Percentiles rank a stretch among this genome's conserved stretches.
Evolutionary conservation across 23 tunicate genomes (phyloP).

Genomic region (Halocynthia roretzi): DNA sequence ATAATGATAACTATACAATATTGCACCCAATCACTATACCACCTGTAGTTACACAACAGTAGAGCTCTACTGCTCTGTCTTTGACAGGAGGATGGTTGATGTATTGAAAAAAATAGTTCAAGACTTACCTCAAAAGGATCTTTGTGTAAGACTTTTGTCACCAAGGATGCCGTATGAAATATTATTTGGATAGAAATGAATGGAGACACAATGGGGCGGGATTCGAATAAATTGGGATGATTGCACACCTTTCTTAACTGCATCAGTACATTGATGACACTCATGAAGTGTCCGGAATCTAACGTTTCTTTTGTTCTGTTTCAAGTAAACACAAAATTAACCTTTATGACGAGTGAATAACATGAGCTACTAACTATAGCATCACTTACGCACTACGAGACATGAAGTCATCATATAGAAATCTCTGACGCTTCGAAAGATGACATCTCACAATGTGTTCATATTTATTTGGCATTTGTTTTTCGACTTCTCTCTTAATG

Average conservation of each 20-base stretch:
- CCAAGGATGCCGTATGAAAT: conserved; percentile 34
- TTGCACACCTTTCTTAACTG: conserved; percentile 97
- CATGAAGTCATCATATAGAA: conserved; percentile 90
- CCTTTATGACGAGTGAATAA: neutral
- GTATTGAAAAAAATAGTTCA: neutral
- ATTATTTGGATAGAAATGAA: conserved; percentile 35
- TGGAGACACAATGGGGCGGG: conserved; percentile 84
- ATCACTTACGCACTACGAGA: conserved; percentile 19
- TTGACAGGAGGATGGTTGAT: conserved; percentile 25
- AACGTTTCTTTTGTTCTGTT: conserved; percentile 79
- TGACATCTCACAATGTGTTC: conserved; percentile 94
- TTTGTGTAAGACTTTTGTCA: conserved; percentile 42
- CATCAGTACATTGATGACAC: conserved; percentile 91
- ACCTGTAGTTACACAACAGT: conserved; percentile 24
- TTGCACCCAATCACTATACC: conserved; percentile 9
- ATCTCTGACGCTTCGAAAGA: conserved; percentile 86
- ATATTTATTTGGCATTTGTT: conserved; percentile 98
- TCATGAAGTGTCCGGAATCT: conserved; percentile 86
- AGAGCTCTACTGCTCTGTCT: conserved; percentile 19
- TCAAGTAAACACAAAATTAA: neutral
- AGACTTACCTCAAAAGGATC: conserved; percentile 54
- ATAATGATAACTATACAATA: neutral
- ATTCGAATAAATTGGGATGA: conserved; percentile 95
- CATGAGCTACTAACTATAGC: too few relatives aligned
- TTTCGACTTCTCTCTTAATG: conserved; percentile 88